These are phyloP conservation scores for Corythoichthys intestinalis DNA, from an alignment of 2,113 vertebrate species.

Conservation along the genomic window DNA sequence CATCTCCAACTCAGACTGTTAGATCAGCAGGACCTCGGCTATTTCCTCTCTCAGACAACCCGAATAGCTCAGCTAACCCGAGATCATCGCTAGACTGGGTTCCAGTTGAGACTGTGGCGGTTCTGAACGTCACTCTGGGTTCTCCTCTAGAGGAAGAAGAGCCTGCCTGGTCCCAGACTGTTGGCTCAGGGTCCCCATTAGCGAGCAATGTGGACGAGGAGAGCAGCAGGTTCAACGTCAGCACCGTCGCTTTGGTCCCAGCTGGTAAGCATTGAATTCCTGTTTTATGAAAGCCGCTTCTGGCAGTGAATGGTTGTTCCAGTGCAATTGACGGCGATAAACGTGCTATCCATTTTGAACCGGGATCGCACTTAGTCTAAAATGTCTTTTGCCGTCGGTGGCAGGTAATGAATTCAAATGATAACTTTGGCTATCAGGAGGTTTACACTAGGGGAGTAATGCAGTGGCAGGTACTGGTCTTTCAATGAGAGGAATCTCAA, in stretches of 20 bases:
- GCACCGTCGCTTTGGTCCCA: constrained; percentile 41
- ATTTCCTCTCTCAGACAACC: constrained; percentile 19
- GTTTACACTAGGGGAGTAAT: too few species aligned
- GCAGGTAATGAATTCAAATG: too few species aligned
- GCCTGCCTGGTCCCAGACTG: constrained; percentile 51
- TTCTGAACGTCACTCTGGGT: constrained; percentile 43
- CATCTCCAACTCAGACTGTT: constrained; percentile 7
- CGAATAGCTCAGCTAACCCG: constrained; percentile 25
- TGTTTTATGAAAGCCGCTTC: background rate
- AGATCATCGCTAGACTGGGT: constrained; percentile 21
- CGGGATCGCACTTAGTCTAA: too few species aligned
- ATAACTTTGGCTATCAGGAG: too few species aligned
- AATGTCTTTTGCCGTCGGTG: too few species aligned
- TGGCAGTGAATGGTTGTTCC: too few species aligned
- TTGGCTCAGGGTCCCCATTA: constrained; percentile 58
- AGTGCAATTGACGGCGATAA: too few species aligned
- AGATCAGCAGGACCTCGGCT: constrained; percentile 8
- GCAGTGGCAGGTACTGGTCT: too few species aligned
- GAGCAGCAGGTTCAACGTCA: constrained; percentile 47
- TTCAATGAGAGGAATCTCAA: too few species aligned
- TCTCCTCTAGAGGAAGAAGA: constrained; percentile 49
- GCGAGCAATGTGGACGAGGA: constrained; percentile 63
- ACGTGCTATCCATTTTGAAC: too few species aligned
- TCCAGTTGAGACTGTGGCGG: constrained; percentile 32
- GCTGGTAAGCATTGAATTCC: constrained; percentile 42